Evolutionary conservation across 1,140 invertebrate species (phyloP).

Genomic region (Macrosteles quadrilineatus): DNA sequence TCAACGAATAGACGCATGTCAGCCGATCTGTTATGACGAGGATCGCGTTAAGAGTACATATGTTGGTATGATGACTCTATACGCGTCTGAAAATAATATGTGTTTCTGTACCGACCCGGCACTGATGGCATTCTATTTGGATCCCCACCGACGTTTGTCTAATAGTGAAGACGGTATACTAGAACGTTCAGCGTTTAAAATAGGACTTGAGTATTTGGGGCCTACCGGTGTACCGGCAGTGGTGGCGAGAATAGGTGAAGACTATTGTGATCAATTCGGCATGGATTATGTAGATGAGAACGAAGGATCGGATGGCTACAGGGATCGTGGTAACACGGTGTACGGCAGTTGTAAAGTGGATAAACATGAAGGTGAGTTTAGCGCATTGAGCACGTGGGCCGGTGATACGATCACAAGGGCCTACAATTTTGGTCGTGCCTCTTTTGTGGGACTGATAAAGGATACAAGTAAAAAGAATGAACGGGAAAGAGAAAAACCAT

Average conservation of each 20-base stretch:
- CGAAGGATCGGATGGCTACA: too few species aligned
- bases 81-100: neutral
- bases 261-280: too few species aligned
- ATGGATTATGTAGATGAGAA: too few species aligned
- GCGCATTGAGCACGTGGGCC: too few species aligned
- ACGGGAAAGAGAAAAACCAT: neutral
- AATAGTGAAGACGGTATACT: neutral
- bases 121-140: constrained; percentile 7
- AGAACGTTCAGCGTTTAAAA: neutral
- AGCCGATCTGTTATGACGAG: constrained; percentile 7
- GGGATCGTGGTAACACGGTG: too few species aligned
- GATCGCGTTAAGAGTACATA: neutral
- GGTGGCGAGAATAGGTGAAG: too few species aligned
- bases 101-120: neutral
- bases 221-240: too few species aligned
- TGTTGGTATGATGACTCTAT: neutral
- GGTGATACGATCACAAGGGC: too few species aligned
- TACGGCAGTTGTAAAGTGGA: too few species aligned
- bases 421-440: neutral
- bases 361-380: too few species aligned
- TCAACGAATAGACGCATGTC: neutral
- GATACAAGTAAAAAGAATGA: neutral
- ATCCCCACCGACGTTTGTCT: neutral
- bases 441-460: neutral
- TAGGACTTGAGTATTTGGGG: neutral